These are phyloP conservation scores for Argya squamiceps DNA, from an alignment of 2,797 vertebrate species.

Conservation along the genomic window DNA sequence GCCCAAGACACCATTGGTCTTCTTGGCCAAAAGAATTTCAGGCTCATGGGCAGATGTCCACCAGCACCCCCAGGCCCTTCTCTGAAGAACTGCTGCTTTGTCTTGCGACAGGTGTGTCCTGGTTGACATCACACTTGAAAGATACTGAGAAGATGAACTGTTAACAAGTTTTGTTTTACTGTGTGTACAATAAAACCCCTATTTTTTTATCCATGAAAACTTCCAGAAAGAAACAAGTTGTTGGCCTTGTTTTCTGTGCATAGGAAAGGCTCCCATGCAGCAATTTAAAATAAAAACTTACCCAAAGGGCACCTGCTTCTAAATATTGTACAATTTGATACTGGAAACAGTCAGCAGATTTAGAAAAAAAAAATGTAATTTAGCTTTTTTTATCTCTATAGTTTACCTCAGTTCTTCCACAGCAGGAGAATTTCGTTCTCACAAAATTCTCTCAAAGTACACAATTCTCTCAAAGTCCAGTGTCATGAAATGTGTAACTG, in stretches of 20 bases:
- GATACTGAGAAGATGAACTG: background rate
- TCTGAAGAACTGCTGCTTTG: background rate
- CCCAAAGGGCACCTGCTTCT: background rate
- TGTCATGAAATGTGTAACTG: background rate
- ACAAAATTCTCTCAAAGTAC: background rate
- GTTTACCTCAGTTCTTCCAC: background rate
- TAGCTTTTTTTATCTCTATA: background rate
- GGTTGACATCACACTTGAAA: background rate
- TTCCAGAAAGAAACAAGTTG: background rate
- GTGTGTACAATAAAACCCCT: background rate
- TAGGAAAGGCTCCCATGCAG: background rate
- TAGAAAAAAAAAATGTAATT: background rate
- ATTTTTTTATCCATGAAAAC: background rate
- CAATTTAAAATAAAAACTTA: background rate
- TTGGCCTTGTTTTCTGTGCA: background rate
- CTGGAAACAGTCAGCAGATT: background rate
- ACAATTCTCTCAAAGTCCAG: background rate
- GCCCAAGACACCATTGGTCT: background rate
- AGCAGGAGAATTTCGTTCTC: too few relatives aligned
- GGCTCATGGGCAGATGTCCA: background rate
- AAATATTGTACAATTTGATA: background rate
- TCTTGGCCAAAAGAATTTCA: too few relatives aligned
- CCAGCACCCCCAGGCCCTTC: background rate
- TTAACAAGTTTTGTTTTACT: background rate
- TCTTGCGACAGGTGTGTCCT: background rate